Base-by-base conservation (phyloP, 2,113 vertebrate species). In the Coregonus clupeaformis region DNA sequence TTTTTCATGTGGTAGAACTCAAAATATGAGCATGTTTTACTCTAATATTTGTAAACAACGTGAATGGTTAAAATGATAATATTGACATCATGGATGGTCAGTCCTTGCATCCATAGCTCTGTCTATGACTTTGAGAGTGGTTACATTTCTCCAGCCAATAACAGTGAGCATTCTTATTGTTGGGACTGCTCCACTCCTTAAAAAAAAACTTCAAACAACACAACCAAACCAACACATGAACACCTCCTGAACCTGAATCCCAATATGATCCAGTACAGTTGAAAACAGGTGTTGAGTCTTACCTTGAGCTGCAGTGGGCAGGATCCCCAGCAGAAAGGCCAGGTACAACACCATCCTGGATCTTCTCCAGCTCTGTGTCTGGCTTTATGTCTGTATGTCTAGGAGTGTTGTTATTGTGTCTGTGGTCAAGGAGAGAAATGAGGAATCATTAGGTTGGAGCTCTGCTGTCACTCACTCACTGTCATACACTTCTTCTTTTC, bases 261-360 rank as follows among this genome's bases (percentile, higher is more conserved):
- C 36, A 42, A 42, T 42, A 42, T 11, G 9, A 42, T 42, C 36
- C 9, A 12, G 9, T 42, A 11, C 36, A 27, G 27, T 27, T 27
- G 1, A 12, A 12, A 42, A 42, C 36, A 42, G 36, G 29, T 57
- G 60, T 36, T 60, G 13, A n/a, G 16, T 18, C 82, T 89, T 86
- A 93, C 93, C 92, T 88, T 90, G 80, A 36, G 82, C 81, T 69
- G 80, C 80, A 27, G 76, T 84, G 62, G 42, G 77, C 75, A 92
- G 76, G 1, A 91, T 64, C 73, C 85, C 87, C 71, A 91, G 75
- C 79, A 87, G 42, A 71, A 92, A 79, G 27, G 86, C 11, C 20
- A 91, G 73, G 69, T 72, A 82, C 29, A 76, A 60, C 80, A 85
- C 82, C 92, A 93, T 93, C 86, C 86, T 87, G 78, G 72, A 85